These are phyloP conservation scores for Strix uralensis DNA, from an alignment of 2,113 vertebrate species.

Conservation along the genomic window DNA sequence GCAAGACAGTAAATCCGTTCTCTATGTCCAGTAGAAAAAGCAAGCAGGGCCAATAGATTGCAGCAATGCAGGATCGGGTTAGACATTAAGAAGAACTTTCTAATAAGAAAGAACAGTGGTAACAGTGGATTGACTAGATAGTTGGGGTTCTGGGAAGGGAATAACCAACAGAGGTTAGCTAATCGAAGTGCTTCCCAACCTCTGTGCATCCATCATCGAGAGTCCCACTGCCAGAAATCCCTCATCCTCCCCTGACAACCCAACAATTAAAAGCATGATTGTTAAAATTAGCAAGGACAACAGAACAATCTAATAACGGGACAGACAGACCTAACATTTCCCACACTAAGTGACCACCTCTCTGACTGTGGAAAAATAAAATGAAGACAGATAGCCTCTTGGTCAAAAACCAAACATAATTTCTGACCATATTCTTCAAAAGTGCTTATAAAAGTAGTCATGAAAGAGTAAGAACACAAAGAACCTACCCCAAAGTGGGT, in stretches of 20 bases:
- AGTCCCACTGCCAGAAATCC: neutral
- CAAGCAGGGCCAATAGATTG: neutral
- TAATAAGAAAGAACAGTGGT: neutral
- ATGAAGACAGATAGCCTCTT: neutral
- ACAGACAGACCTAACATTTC: neutral
- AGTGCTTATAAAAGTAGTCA: neutral
- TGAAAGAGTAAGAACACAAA: neutral
- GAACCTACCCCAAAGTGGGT: neutral
- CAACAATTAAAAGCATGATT: neutral
- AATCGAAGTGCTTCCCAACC: neutral
- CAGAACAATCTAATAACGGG: conserved; percentile 40
- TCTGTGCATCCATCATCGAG: neutral
- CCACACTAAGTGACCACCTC: neutral
- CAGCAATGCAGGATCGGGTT: neutral
- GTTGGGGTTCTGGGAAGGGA: neutral
- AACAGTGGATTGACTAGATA: neutral
- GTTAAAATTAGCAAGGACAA: conserved; percentile 35
- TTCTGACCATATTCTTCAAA: neutral
- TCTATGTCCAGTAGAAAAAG: neutral
- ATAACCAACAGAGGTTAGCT: neutral
- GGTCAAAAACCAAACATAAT: neutral
- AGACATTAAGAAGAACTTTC: neutral
- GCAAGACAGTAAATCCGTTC: neutral
- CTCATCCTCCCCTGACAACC: neutral
- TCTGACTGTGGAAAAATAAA: neutral